Base-by-base conservation (phyloP, 2,113 vertebrate species). In the Tiliqua scincoides region DNA sequence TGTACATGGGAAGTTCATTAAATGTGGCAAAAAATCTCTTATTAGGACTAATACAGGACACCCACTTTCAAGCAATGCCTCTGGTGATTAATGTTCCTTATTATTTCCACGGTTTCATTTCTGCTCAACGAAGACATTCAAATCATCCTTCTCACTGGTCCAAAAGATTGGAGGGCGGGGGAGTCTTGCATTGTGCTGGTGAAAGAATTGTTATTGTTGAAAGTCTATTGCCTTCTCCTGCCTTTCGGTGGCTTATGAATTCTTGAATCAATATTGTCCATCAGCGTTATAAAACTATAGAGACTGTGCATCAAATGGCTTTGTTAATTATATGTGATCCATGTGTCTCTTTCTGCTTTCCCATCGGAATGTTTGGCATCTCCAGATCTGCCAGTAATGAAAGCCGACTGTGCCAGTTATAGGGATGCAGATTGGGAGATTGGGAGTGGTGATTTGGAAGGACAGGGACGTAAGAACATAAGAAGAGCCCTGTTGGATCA, bases 51-150 rank as follows among this genome's bases (percentile, higher is more conserved):
- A 54, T 21, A 23, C 21, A 35, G 52, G 77, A 88, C 84, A 87
- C 73, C 83, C 59, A 79, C 87, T 92, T 92, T 87, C 11, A 83
- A 59, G 70, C 79, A 86, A 87, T 85, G 25, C 77, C 67, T 80
- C 90, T 61, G 63, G 32, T 92, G 76, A 92, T 92, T 93, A 88
- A 89, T 84, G 87, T 67, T 73, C 83, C 88, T 81, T 84, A 87
- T 91, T 94, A 90, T 87, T 93, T 83, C 43, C 70, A 85, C 82
- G 52, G 75, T 71, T 86, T 63, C 61, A 79, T 90, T 88, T 87
- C 87, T 84, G 86, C 89, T 89, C 88, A 67, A 89, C 61, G 43
- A 74, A 67, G 54, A 18, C 43, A 67, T 65, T 89, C 86, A 87
- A 91, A 87, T 94, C 67, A 78, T 57, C 71, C 71, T 70, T 79